Evolutionary conservation across 2,113 vertebrate genomes (phyloP).

Genomic region (Zapornia atra): DNA sequence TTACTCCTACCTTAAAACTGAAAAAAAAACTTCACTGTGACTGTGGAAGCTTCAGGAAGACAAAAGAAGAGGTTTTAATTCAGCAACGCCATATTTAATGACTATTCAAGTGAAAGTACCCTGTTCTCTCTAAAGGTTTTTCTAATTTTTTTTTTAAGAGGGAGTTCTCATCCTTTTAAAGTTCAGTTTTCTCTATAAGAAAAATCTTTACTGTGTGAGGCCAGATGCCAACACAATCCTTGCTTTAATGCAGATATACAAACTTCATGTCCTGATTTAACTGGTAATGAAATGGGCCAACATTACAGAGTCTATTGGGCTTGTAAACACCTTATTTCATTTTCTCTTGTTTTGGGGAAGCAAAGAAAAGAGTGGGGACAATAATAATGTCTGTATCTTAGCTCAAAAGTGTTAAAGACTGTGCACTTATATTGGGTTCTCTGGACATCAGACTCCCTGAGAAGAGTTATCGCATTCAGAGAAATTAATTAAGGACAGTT

Average conservation of each 20-base stretch:
- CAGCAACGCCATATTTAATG: background rate
- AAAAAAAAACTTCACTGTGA: background rate
- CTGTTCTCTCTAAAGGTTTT: background rate
- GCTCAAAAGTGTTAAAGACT: background rate
- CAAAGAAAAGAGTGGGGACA: background rate
- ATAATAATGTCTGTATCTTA: background rate
- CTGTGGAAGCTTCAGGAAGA: background rate
- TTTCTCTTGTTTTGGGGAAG: background rate
- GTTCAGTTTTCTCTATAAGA: background rate
- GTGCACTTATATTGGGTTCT: background rate
- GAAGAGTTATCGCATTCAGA: background rate
- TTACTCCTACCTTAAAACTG: background rate
- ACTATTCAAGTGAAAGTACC: background rate
- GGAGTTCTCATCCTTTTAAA: background rate
- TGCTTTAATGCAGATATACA: background rate
- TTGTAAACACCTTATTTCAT: background rate
- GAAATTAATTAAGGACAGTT: slow-evolving; percentile 37
- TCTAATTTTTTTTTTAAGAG: background rate
- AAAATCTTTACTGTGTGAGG: background rate
- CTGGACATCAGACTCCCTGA: background rate
- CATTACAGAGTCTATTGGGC: background rate
- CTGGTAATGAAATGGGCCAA: background rate
- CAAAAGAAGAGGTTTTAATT: background rate
- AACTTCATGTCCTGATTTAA: background rate
- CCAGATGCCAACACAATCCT: background rate